Conservation (phyloP, 1,140 invertebrate genomes). For the Neotoxoptera formosana region DNA sequence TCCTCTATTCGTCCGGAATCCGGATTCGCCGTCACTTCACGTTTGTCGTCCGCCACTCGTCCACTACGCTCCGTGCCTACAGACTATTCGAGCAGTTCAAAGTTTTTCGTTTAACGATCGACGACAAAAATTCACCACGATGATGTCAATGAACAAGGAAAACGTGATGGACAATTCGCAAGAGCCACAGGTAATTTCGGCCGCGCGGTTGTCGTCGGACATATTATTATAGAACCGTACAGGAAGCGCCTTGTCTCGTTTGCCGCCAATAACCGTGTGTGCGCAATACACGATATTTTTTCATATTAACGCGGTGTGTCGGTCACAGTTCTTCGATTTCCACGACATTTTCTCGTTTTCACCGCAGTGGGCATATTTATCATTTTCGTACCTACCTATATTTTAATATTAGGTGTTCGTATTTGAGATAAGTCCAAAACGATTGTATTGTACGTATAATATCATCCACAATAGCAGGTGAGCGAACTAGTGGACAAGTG, state of each 20-base stretch:
- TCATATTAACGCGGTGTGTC: background rate
- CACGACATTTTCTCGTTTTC: too few relatives aligned
- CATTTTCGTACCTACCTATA: too few relatives aligned
- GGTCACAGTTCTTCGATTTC: background rate
- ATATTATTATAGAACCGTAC: background rate
- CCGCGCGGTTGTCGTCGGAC: background rate
- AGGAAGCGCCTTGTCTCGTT: background rate
- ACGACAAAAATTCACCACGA: background rate
- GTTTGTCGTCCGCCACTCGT: background rate
- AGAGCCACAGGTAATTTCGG: background rate
- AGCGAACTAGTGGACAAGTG: background rate
- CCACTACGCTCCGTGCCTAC: background rate
- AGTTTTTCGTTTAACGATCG: too few relatives aligned
- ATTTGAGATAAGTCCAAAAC: background rate
- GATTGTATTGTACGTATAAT: background rate
- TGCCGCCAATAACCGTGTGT: background rate
- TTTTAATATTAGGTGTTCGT: background rate
- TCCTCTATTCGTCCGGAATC: too few relatives aligned
- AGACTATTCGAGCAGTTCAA: background rate
- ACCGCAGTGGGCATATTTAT: too few relatives aligned
- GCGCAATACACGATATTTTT: background rate
- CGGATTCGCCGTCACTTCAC: background rate
- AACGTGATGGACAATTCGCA: constrained; percentile 16
- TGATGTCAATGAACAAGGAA: background rate
- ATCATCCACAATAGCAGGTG: background rate